phyloP scores from a whole-genome alignment of 2,888 invertebrate genomes.

The Eupithecia insigniata region DNA sequence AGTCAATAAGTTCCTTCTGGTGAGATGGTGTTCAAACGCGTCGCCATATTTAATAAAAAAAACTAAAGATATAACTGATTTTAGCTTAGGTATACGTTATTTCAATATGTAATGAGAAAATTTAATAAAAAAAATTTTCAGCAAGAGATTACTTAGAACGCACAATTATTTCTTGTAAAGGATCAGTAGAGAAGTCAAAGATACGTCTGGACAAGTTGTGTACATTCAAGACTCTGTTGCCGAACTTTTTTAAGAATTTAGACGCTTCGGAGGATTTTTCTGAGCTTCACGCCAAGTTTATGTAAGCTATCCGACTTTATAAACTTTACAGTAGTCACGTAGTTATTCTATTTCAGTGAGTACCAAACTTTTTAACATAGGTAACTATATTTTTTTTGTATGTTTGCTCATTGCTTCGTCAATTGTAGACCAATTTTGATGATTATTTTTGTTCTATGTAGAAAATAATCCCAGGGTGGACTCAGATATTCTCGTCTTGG shows the following conservation, averaged over 20 bases:
- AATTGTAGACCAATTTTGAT: not conserved
- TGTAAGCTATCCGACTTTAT: slow-evolving; percentile 52
- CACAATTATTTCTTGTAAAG: slow-evolving; percentile 57
- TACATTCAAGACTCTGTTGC: slow-evolving; percentile 61
- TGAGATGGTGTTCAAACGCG: too few species aligned
- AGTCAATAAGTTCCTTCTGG: too few species aligned
- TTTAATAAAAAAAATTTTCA: too few species aligned
- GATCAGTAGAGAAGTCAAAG: slow-evolving; percentile 63
- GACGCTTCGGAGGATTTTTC: slow-evolving; percentile 51
- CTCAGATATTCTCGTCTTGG: too few species aligned
- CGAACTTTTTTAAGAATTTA: slow-evolving; percentile 54
- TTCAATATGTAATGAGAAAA: too few species aligned
- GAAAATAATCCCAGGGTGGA: too few species aligned
- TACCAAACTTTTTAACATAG: too few species aligned
- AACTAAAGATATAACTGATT: too few species aligned
- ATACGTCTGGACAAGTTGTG: slow-evolving; percentile 60
- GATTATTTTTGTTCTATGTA: too few species aligned
- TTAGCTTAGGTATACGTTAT: too few species aligned
- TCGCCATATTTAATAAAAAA: too few species aligned
- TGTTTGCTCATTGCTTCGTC: not conserved
- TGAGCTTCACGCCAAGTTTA: slow-evolving; percentile 34
- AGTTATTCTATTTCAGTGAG: not conserved
- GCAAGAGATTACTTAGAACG: slow-evolving; percentile 62
- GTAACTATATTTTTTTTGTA: not conserved
- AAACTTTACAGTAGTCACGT: not conserved